A percentile compares a stretch with the other conserved stretches of the same genome.
phyloP scores from a whole-genome alignment of 2,888 invertebrate genomes.

The Silvanus unidentatus region DNA sequence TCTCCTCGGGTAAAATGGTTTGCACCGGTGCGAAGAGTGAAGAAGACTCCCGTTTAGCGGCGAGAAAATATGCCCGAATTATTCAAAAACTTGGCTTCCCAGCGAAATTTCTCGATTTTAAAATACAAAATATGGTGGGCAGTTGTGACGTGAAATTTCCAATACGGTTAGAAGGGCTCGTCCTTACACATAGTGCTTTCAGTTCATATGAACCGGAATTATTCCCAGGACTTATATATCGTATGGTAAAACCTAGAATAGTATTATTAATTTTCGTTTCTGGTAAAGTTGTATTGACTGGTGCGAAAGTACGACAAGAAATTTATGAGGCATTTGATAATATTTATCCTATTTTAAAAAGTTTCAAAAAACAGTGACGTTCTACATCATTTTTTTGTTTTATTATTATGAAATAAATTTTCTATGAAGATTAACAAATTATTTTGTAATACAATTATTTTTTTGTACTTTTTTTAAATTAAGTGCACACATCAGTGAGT shows the following conservation, averaged over 20 bases:
- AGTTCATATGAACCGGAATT: conserved; percentile 75
- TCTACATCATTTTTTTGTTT: background rate
- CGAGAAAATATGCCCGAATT: conserved; percentile 75
- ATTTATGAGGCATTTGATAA: conserved; percentile 72
- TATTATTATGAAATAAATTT: background rate
- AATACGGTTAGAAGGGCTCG: conserved; percentile 60
- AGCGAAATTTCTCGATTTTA: conserved; percentile 72
- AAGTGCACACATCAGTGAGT: too few species aligned
- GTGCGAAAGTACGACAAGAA: conserved; percentile 69
- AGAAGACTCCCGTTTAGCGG: conserved; percentile 70
- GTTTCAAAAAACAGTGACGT: conserved; percentile 50
- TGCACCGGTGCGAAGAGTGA: conserved; percentile 84
- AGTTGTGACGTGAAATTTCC: conserved; percentile 84
- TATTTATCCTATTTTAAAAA: conserved; percentile 72
- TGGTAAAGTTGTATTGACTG: conserved; percentile 78
- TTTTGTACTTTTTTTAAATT: too few species aligned
- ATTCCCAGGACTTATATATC: conserved; percentile 77
- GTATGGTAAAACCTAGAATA: conserved; percentile 76
- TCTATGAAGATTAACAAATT: background rate
- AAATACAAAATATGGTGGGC: conserved; percentile 82
- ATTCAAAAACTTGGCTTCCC: conserved; percentile 76
- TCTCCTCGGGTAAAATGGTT: conserved; percentile 82
- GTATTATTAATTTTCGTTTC: conserved; percentile 80
- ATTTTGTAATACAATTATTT: too few species aligned
- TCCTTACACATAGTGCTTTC: conserved; percentile 77